Percentiles rank a stretch among this genome's conserved stretches.
Conservation (phyloP, 2,113 vertebrate species). For the Marmota flaviventris region DNA sequence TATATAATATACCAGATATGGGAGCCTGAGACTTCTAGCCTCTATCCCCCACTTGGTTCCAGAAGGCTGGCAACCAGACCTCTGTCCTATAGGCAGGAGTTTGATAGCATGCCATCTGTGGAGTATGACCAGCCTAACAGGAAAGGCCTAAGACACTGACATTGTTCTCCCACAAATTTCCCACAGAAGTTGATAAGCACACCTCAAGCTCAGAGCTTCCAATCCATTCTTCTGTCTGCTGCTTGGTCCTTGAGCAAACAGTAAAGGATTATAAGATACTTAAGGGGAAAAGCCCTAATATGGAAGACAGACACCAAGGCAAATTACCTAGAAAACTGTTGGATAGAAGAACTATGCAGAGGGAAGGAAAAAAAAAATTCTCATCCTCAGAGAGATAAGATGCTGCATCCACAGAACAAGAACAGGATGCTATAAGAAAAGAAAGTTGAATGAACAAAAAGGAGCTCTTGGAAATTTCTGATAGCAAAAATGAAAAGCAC, state of each 20-base stretch:
- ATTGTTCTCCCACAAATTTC: background rate
- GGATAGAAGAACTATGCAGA: background rate
- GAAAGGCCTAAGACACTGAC: background rate
- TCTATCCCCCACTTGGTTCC: background rate
- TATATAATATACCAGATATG: background rate
- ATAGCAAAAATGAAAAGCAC: slow-evolving; percentile 34
- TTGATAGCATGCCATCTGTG: background rate
- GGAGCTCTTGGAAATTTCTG: background rate
- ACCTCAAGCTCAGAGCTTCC: background rate
- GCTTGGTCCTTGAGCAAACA: background rate
- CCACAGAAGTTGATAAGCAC: background rate
- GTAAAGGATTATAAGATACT: background rate
- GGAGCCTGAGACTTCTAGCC: background rate
- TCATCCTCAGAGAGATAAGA: slow-evolving; percentile 10
- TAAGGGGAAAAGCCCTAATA: background rate
- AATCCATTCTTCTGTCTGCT: background rate
- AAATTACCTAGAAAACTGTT: background rate
- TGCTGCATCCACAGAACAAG: background rate
- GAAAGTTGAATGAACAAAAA: background rate
- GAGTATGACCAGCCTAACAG: background rate
- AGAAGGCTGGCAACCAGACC: background rate
- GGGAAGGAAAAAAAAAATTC: background rate
- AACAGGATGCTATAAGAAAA: background rate
- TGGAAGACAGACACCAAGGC: background rate
- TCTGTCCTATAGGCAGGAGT: background rate